phyloP scores from a whole-genome alignment of 2,113 vertebrate species.

The Pterocles orientalis region DNA sequence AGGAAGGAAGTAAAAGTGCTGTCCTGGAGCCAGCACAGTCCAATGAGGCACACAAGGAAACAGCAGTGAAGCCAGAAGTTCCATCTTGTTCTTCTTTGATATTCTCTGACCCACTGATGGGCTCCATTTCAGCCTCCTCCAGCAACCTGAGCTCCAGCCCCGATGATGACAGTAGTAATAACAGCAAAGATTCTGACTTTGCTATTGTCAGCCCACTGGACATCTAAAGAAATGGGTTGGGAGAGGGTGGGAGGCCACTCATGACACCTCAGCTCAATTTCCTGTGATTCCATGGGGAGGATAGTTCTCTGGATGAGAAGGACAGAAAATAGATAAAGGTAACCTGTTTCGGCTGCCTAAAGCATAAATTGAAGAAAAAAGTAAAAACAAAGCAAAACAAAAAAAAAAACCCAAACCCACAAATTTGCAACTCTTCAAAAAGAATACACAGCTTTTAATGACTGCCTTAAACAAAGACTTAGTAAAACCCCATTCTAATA shows the following conservation, averaged over 20 bases:
- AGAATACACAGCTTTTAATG: background rate
- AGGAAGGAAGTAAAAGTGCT: constrained; percentile 44
- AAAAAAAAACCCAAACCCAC: background rate
- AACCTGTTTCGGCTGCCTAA: background rate
- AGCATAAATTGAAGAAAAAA: background rate
- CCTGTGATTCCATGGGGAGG: background rate
- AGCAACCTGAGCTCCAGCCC: constrained; percentile 87
- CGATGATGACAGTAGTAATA: constrained; percentile 90
- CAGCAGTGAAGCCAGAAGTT: constrained; percentile 71
- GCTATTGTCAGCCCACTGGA: constrained; percentile 95
- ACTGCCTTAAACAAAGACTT: constrained; percentile 28
- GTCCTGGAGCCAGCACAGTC: constrained; percentile 9
- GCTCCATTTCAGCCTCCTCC: constrained; percentile 84
- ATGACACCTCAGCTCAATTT: background rate
- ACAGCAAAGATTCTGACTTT: constrained; percentile 98
- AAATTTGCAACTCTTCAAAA: background rate
- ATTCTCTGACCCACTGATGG: constrained; percentile 91
- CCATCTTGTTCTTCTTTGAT: constrained; percentile 62
- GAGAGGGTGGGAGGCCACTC: background rate
- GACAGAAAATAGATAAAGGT: constrained; percentile 3
- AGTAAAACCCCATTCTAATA: background rate
- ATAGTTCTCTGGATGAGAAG: constrained; percentile 16
- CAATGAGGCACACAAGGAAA: constrained; percentile 54
- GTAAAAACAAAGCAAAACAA: background rate
- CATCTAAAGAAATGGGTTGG: constrained; percentile 61